phyloP scores from a whole-genome alignment of 2,113 vertebrate species.

The Poeciliopsis occidentalis region DNA sequence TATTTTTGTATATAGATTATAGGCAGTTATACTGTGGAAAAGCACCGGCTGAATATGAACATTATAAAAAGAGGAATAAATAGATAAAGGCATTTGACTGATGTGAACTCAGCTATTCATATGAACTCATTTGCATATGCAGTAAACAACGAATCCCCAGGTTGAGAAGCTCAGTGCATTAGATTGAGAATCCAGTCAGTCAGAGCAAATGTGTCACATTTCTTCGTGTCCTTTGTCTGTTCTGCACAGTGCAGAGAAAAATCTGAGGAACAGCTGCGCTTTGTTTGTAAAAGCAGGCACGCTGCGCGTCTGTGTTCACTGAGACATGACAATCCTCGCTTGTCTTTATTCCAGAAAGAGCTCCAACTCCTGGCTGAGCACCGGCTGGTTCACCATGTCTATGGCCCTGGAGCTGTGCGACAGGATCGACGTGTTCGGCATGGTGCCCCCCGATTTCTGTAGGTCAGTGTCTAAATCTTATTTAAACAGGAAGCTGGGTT shows the following conservation, averaged over 20 bases:
- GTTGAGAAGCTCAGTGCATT: slow-evolving; percentile 25
- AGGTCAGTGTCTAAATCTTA: slow-evolving; percentile 74
- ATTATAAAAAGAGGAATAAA: not conserved
- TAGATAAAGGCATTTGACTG: slow-evolving; percentile 19
- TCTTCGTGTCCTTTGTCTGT: slow-evolving; percentile 5
- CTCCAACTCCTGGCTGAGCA: slow-evolving; percentile 96
- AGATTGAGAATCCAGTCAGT: slow-evolving; percentile 20
- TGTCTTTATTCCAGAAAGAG: slow-evolving; percentile 84
- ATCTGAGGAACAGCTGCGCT: not conserved
- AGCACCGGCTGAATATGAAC: not conserved
- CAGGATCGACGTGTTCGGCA: slow-evolving; percentile 90
- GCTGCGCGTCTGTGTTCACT: not conserved
- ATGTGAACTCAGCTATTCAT: slow-evolving; percentile 23
- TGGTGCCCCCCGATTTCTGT: slow-evolving; percentile 96
- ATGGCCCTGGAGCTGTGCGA: slow-evolving; percentile 92
- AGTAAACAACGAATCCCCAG: slow-evolving; percentile 10
- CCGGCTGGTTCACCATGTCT: slow-evolving; percentile 96
- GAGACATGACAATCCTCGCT: not conserved
- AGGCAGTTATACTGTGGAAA: not conserved
- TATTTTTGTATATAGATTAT: not conserved
- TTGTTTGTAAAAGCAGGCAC: not conserved
- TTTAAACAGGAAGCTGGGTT: not conserved
- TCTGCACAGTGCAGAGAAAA: not conserved
- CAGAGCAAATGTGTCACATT: slow-evolving; percentile 12
- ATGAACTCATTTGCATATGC: slow-evolving; percentile 37